Base-by-base conservation (phyloP, 2,888 invertebrate species). In the Cephus pulcher region DNA sequence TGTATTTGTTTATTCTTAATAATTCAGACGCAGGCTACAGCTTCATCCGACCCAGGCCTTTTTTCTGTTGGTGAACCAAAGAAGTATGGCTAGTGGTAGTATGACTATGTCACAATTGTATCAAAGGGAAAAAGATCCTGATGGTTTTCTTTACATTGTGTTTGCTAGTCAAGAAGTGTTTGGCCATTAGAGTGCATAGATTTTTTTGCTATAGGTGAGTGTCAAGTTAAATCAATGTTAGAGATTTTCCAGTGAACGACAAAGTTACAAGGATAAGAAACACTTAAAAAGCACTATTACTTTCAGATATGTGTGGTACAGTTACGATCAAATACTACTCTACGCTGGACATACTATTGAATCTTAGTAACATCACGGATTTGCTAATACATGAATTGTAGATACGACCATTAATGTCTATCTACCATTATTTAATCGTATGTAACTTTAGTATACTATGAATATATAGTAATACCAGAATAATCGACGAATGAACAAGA, bases 121-220 rank as follows among this genome's bases (percentile, higher is more conserved):
- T 91, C 94, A 94, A 69, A 94, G 95, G 80, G 94, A 96, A 85
- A 94, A 95, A 74, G 96, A 96, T 83, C 95, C 95, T 40, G 97
- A 97, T 90, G 98, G 98, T 0, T 98, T 97, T 89, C 94, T 98
- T 0, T 97, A 97, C 90, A 95, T 97, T 87, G 97, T 97, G 0
- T 98, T 97, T 89, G 97, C 97, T 0, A 97, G 97, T 34, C 97
- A 97, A 92, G 97, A 97, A 93, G 96, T 96, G 85, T 98, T 97
- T 90, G 97, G 97, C 32, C 84, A 84, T 80, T 85, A 84, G 77
- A 74, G 56, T 11, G 34, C 70, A 34, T 32, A 34, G 11, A 11
- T 56, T 56, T 56, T 56, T 40, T 56, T 56, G 23, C 56, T 56
- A 56, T 56, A 23, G 23, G 56, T 56, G 9, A 56, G 56, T 56